A percentile compares a stretch with the other conserved stretches of the same genome.
Conservation (phyloP, 2,797 vertebrate species). For the Lepilemur ruficaudatus region DNA sequence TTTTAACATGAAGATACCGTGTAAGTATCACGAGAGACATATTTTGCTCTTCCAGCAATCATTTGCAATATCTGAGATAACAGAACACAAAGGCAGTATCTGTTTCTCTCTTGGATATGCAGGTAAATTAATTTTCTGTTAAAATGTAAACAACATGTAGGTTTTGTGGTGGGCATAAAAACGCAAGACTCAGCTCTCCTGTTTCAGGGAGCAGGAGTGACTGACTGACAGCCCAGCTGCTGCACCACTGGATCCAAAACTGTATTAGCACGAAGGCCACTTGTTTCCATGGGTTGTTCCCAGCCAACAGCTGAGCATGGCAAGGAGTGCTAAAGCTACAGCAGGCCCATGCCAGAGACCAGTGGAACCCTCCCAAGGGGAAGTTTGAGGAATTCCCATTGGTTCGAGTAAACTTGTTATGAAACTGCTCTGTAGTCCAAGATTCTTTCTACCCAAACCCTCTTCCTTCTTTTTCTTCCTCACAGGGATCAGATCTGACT, state of each 20-base stretch:
- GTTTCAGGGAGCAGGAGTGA: not conserved
- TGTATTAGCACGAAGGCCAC: too few relatives aligned
- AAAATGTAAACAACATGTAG: not conserved
- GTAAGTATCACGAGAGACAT: not conserved
- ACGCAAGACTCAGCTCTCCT: not conserved
- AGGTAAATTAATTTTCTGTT: not conserved
- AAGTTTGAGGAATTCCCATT: not conserved
- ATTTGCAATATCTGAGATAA: not conserved
- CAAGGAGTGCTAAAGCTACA: not conserved
- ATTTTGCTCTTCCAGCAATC: not conserved
- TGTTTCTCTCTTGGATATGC: not conserved
- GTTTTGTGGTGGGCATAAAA: not conserved
- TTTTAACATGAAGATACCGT: not conserved
- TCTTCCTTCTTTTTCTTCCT: not conserved
- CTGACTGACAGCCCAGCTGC: not conserved
- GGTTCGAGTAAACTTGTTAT: not conserved
- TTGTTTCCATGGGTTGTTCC: not conserved
- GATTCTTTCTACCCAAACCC: not conserved
- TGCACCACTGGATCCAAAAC: accelerated
- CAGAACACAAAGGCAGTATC: not conserved
- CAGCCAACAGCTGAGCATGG: not conserved
- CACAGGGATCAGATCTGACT: not conserved
- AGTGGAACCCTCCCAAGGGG: not conserved
- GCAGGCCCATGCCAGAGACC: not conserved
- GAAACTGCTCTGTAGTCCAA: not conserved